phyloP scores from a whole-genome alignment of 2,113 vertebrate species.

The Gymnogyps californianus region DNA sequence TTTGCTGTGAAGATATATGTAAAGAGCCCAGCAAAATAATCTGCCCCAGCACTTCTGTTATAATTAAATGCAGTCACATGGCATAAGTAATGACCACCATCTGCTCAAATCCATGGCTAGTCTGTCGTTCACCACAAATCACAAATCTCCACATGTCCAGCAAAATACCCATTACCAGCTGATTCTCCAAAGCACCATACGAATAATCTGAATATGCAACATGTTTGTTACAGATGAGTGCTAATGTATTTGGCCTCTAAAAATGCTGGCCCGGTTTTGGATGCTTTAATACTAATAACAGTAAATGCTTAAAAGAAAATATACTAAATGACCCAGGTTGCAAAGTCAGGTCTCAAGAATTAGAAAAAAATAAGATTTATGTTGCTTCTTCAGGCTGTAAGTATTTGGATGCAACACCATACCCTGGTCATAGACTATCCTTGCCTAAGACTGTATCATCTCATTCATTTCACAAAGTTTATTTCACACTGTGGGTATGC shows the following conservation, averaged over 20 bases:
- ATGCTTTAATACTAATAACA: not conserved
- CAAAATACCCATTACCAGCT: not conserved
- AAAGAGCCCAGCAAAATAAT: not conserved
- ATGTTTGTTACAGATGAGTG: not conserved
- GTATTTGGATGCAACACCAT: not conserved
- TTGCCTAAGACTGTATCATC: not conserved
- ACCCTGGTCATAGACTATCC: not conserved
- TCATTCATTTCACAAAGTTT: not conserved
- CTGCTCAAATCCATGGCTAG: conserved; percentile 18
- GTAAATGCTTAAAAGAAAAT: not conserved
- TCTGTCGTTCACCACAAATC: not conserved
- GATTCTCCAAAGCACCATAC: not conserved
- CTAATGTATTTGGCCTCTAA: not conserved
- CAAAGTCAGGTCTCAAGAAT: not conserved
- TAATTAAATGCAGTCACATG: not conserved
- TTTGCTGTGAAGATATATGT: not conserved
- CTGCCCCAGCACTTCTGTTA: not conserved
- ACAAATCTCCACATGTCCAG: not conserved
- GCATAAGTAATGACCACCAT: conserved; percentile 51
- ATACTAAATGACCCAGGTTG: not conserved
- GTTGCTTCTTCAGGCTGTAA: not conserved
- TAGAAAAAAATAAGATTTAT: not conserved
- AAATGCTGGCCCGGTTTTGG: not conserved
- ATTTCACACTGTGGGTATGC: not conserved
- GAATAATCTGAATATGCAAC: not conserved